These are phyloP conservation scores for Cossypha dichroa DNA, from an alignment of 2,797 vertebrate species.

Conservation along the genomic window DNA sequence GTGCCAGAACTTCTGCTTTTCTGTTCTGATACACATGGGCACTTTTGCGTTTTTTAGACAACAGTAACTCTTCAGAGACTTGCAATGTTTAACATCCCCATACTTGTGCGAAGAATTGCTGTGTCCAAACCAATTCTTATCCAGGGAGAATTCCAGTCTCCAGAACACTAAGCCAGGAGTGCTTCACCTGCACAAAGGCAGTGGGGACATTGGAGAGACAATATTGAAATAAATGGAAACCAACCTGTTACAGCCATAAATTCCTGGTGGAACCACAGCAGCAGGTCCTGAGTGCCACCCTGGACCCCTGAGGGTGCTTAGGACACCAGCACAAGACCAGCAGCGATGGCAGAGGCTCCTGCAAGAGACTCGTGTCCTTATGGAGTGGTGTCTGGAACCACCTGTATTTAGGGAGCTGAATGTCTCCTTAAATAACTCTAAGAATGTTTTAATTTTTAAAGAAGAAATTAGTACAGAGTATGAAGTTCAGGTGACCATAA, in stretches of 20 bases:
- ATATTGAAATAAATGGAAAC: neutral
- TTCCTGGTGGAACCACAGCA: neutral
- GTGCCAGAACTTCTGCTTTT: neutral
- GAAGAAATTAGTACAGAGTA: neutral
- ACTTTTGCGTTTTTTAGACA: neutral
- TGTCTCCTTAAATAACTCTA: neutral
- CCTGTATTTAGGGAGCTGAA: neutral
- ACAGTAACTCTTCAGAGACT: neutral
- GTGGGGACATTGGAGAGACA: neutral
- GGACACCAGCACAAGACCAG: neutral
- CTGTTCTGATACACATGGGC: neutral
- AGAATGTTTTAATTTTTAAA: neutral
- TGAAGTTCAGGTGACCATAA: neutral
- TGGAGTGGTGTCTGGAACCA: neutral
- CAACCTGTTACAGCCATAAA: neutral
- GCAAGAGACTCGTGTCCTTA: accelerated
- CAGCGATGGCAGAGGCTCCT: neutral
- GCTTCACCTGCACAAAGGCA: neutral
- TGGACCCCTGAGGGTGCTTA: neutral
- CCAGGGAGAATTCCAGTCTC: neutral
- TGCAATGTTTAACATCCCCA: accelerated
- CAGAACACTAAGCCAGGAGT: neutral
- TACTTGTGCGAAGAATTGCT: neutral
- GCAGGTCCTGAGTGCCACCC: neutral
- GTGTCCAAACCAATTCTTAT: neutral